Evolutionary conservation across 2,888 invertebrate genomes (phyloP).

Genomic region (Geophilus truncorum): DNA sequence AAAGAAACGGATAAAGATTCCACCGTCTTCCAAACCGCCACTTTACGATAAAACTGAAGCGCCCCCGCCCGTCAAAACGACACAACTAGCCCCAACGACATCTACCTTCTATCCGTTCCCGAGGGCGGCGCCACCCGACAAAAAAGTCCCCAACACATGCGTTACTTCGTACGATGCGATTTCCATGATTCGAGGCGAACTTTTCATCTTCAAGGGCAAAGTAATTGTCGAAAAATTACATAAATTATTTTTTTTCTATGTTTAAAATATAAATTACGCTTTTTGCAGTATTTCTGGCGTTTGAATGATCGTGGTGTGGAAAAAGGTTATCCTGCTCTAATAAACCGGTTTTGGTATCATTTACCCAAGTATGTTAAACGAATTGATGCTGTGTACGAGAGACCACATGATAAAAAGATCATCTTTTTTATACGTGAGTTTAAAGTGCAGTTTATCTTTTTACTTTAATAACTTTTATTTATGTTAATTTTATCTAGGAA

Average conservation of each 20-base stretch:
- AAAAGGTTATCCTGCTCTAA: conserved; percentile 72
- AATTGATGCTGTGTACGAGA: conserved; percentile 91
- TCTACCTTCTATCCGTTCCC: conserved; percentile 25
- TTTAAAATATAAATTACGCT: conserved; percentile 37
- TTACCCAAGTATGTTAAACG: conserved; percentile 73
- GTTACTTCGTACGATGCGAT: conserved; percentile 86
- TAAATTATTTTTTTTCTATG: conserved; percentile 36
- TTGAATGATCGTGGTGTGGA: conserved; percentile 68
- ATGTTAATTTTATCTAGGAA: too few relatives aligned
- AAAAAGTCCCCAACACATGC: conserved; percentile 60
- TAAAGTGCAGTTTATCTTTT: too few relatives aligned
- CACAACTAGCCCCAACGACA: too few relatives aligned
- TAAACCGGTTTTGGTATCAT: conserved; percentile 72
- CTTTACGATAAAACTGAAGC: too few relatives aligned
- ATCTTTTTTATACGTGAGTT: conserved; percentile 83
- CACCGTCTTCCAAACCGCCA: conserved; percentile 32
- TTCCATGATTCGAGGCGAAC: conserved; percentile 77
- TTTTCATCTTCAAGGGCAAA: conserved; percentile 80
- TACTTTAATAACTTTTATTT: not conserved
- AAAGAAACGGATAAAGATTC: not conserved
- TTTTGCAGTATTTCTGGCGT: conserved; percentile 80
- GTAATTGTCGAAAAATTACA: conserved; percentile 18
- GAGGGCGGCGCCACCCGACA: conserved; percentile 28
- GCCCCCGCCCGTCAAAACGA: conserved; percentile 20
- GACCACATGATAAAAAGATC: conserved; percentile 67